A percentile compares a stretch with the other conserved stretches of the same genome.
Evolutionary conservation across 2,888 invertebrate genomes (phyloP).

Genomic region (Eilema sororculum): DNA sequence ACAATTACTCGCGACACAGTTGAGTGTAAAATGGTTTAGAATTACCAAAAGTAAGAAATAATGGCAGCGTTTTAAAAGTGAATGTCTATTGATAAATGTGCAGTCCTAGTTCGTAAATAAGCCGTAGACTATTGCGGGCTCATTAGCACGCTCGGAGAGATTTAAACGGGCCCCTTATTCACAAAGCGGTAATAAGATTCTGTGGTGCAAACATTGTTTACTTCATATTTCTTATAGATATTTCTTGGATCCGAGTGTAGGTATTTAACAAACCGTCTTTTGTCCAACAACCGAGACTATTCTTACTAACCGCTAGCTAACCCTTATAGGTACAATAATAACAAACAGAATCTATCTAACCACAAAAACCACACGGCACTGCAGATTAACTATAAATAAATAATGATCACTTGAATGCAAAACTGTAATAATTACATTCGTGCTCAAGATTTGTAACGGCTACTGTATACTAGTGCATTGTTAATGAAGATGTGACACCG

Average conservation of each 20-base stretch:
- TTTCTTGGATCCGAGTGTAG: not conserved
- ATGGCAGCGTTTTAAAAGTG: constrained; percentile 46
- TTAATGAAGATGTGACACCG: not conserved
- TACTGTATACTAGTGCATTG: not conserved
- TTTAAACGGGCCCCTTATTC: constrained; percentile 54
- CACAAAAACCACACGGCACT: constrained; percentile 7
- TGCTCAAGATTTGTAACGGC: constrained; percentile 7
- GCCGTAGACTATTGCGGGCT: constrained; percentile 70
- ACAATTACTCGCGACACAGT: constrained; percentile 55
- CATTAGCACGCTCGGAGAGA: constrained; percentile 65
- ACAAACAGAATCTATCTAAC: not conserved
- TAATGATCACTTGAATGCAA: not conserved
- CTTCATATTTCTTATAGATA: not conserved
- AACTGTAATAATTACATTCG: not conserved
- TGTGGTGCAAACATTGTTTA: constrained; percentile 11
- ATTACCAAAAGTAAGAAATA: constrained; percentile 48
- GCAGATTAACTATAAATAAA: constrained; percentile 6
- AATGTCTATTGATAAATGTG: constrained; percentile 76
- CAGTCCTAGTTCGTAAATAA: constrained; percentile 74
- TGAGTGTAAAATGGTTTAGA: constrained; percentile 54
- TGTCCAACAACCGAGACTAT: not conserved
- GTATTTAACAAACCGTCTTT: not conserved
- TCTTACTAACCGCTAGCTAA: not conserved
- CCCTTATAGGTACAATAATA: not conserved
- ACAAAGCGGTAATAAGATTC: constrained; percentile 23